These are phyloP conservation scores for Trachymyrmex septentrionalis DNA, from an alignment of 1,140 invertebrate species.

Conservation along the genomic window DNA sequence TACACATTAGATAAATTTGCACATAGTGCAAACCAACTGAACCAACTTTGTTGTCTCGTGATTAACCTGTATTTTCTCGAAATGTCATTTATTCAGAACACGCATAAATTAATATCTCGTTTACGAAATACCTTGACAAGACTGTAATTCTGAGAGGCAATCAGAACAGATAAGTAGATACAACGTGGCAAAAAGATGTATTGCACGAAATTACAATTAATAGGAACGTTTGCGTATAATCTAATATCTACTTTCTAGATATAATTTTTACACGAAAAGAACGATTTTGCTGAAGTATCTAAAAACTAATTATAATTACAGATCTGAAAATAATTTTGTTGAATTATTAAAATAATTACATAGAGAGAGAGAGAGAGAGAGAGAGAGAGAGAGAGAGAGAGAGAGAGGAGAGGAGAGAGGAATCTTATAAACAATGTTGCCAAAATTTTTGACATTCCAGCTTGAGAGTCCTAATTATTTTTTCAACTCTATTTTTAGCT, in stretches of 20 bases:
- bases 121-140: conserved; percentile 3
- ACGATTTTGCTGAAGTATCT: too few species aligned
- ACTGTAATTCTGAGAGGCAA: conserved; percentile 3
- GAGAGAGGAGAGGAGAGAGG: too few species aligned
- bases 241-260: conserved; percentile 9
- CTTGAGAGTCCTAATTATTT: too few species aligned
- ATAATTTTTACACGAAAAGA: neutral
- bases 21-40: conserved; percentile 6
- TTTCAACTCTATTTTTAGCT: too few species aligned
- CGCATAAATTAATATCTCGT: conserved; percentile 24
- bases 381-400: too few species aligned
- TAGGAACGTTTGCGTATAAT: neutral
- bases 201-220: conserved; percentile 21
- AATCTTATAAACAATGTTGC: too few species aligned
- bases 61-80: neutral
- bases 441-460: too few species aligned
- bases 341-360: too few species aligned
- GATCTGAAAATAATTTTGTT: too few species aligned
- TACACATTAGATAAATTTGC: conserved; percentile 24
- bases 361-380: too few species aligned
- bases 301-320: too few species aligned
- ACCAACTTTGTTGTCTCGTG: neutral
- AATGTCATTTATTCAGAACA: conserved; percentile 2
- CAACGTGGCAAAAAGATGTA: neutral
- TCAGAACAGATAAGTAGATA: neutral